These are phyloP conservation scores for Turritopsis dohrnii DNA, from an alignment of 30 jellyfish, hydroid and myxozoan genomes.

Conservation along the genomic window DNA sequence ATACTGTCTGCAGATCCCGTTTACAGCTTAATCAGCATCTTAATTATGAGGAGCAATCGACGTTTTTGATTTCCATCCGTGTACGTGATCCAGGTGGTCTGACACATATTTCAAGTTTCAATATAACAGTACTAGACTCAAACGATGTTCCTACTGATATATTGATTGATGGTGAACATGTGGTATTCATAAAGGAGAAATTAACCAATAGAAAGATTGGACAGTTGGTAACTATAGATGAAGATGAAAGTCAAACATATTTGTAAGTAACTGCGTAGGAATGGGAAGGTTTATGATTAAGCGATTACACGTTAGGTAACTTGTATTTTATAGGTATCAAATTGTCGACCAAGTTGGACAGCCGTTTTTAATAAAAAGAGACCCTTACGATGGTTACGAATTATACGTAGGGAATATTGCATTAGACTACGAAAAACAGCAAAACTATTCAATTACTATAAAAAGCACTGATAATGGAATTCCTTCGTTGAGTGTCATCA, in stretches of 20 bases:
- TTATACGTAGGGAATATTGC: slow-evolving; percentile 52
- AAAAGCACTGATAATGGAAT: slow-evolving; percentile 65
- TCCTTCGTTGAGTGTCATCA: slow-evolving; percentile 38
- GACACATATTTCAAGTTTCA: slow-evolving; percentile 38
- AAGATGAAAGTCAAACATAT: slow-evolving; percentile 58
- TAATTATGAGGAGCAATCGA: slow-evolving; percentile 39
- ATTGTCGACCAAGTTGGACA: slow-evolving; percentile 32
- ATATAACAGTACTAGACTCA: slow-evolving; percentile 32
- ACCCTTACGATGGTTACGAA: slow-evolving; percentile 30
- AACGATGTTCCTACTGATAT: slow-evolving; percentile 72
- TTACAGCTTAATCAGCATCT: slow-evolving; percentile 15
- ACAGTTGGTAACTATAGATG: slow-evolving; percentile 48
- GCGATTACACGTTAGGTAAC: no score
- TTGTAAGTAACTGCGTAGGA: slow-evolving; percentile 30
- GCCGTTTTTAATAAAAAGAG: slow-evolving; percentile 25
- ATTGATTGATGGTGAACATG: slow-evolving; percentile 46
- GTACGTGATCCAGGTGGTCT: slow-evolving; percentile 67
- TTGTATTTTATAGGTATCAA: slow-evolving; percentile 45
- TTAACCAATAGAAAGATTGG: slow-evolving; percentile 39
- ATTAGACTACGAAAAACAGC: slow-evolving; percentile 49
- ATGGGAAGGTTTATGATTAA: slow-evolving; percentile 20
- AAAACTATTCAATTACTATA: slow-evolving; percentile 23
- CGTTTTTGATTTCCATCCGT: slow-evolving; percentile 34
- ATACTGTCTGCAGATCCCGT: slow-evolving; percentile 14
- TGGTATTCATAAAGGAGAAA: slow-evolving; percentile 57